Evolutionary conservation across 2,797 vertebrate species (phyloP), one percentile per base, ranked within the genome.

Genomic region (Halcyon smyrnensis): DNA sequence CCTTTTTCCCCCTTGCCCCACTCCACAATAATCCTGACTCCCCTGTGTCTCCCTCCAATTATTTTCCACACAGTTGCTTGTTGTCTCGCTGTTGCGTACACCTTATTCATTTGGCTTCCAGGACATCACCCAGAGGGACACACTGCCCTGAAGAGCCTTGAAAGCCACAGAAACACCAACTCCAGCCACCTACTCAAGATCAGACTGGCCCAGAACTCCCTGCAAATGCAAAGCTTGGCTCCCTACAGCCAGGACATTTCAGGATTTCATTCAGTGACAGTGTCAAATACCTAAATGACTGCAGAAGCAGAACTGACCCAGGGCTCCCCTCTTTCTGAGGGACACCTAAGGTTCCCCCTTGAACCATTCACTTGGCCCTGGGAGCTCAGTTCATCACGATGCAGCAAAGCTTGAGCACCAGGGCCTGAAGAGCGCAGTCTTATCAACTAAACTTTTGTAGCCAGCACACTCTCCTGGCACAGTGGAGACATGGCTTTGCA

Each of bases 381-480:
- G 20, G 25, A 56, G 28, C 67, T 87, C 70, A 34, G 53, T 2
- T 70, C 48, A 17, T 20, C 14, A 5, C 4, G 16, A 13, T 74
- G 36, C 67, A 46, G 37, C 67, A 14, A 75, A 73, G 25, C 27
- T 62, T n/a, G 60, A 67, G 45, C 48, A 41, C 36, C 68, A 60
- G 60, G 2, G 30, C 20, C 30, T 10, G 37, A 34, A 41, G 53
- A 89, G 56, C 51, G n/a, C 0, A 4, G 37, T 5, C 28, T 7
- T 50, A 1, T 6, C 64, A 41, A 70, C 59, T 69, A 89, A 92
- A 75, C 5, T 60, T 75, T 83, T 86, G 94, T 12, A 90, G 79
- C 93, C 94, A 95, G 96, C 94, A 95, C 91, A 91, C 94, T 68
- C 95, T 96, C 79, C 96, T 93, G 96, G 95, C 73, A 75, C 85